Percentiles rank a stretch among this genome's conserved stretches.
Evolutionary conservation across 2,888 invertebrate genomes (phyloP).

Genomic region (Limnephilus lunatus): DNA sequence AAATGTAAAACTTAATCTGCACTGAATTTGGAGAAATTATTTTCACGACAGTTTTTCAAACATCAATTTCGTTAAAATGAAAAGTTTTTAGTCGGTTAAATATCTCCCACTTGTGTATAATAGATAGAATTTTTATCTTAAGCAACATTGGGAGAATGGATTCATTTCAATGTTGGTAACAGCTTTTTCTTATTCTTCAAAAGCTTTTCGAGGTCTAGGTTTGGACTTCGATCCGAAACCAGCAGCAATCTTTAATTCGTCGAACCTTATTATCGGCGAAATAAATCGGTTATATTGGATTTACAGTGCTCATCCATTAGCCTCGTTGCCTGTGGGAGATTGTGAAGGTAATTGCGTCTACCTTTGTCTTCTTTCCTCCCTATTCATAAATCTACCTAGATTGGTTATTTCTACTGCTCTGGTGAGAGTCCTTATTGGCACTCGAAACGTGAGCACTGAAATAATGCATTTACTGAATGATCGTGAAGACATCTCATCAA

Average conservation of each 20-base stretch:
- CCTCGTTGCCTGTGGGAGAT: background rate
- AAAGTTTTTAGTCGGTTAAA: background rate
- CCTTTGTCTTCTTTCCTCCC: background rate
- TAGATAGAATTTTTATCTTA: background rate
- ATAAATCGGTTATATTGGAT: background rate
- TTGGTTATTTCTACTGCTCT: background rate
- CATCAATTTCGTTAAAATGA: background rate
- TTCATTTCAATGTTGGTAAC: background rate
- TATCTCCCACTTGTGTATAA: background rate
- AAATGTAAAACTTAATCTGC: slow-evolving; percentile 2
- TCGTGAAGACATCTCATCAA: too few relatives aligned
- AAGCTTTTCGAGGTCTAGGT: background rate
- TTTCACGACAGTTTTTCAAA: background rate
- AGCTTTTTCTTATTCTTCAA: background rate
- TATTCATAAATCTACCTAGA: too few relatives aligned
- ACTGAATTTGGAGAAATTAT: background rate
- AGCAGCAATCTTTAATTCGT: background rate
- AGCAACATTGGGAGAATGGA: background rate
- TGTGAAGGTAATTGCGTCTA: background rate
- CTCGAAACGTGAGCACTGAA: background rate
- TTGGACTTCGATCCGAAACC: background rate
- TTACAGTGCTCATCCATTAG: background rate
- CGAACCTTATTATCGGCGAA: background rate
- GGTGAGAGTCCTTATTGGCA: background rate
- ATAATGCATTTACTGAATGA: too few relatives aligned